Conservation (phyloP, 2,113 vertebrate species). For the Lagopus muta region DNA sequence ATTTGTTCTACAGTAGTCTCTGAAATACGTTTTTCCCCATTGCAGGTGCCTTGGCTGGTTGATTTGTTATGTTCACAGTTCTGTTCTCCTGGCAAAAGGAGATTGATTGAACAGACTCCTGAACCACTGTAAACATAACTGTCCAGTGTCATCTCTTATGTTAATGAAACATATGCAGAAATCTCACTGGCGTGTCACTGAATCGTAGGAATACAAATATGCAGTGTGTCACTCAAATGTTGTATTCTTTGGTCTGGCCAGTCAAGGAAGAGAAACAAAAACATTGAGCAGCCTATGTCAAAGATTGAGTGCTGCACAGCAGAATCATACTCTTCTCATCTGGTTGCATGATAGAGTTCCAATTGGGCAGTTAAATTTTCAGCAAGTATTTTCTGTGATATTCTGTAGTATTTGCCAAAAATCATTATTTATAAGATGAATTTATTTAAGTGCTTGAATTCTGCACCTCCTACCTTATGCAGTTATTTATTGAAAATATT, state of each 20-base stretch:
- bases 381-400: not conserved
- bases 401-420: not conserved
- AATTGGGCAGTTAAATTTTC: not conserved
- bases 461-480: not conserved
- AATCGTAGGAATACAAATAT: not conserved
- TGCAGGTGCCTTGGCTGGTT: not conserved
- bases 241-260: not conserved
- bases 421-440: not conserved
- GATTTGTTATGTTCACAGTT: not conserved
- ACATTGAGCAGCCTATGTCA: not conserved
- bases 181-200: not conserved
- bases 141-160: not conserved
- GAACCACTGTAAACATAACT: not conserved
- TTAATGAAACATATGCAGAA: not conserved
- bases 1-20: not conserved
- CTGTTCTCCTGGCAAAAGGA: not conserved
- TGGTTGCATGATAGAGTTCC: not conserved
- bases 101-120: not conserved
- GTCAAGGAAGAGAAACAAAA: not conserved
- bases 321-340: not conserved
- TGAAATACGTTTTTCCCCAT: not conserved
- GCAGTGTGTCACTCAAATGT: not conserved
- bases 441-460: not conserved
- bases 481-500: not conserved
- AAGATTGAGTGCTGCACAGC: not conserved